Evolutionary conservation across 2,113 vertebrate species (phyloP).

Genomic region (Heptranchias perlo): DNA sequence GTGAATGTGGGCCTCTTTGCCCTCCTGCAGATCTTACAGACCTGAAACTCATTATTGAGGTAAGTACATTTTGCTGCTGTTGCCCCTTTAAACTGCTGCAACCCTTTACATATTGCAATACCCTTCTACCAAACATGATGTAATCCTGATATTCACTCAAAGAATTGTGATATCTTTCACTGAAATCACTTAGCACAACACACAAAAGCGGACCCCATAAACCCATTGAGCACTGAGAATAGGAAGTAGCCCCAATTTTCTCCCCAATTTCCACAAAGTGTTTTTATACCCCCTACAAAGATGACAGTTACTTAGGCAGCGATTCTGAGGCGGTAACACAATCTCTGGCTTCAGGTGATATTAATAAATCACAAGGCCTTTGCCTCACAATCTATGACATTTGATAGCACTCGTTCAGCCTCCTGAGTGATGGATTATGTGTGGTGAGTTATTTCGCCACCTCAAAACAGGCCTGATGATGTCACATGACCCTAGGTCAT

Average conservation of each 20-base stretch:
- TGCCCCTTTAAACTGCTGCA: neutral
- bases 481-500: neutral
- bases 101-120: neutral
- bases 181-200: neutral
- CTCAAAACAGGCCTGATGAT: neutral
- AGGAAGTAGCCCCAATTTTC: neutral
- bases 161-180: neutral
- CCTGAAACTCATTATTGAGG: neutral
- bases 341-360: neutral
- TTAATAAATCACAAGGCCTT: constrained; percentile 5
- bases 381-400: neutral
- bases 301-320: neutral
- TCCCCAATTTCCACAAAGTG: neutral
- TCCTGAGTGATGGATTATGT: constrained; percentile 15
- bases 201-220: neutral
- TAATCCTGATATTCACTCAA: neutral
- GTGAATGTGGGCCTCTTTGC: neutral
- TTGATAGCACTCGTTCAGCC: neutral
- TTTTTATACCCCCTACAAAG: neutral
- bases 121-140: neutral
- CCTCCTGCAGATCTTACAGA: neutral
- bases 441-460: neutral
- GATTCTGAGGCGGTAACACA: neutral
- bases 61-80: neutral
- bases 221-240: neutral